These are phyloP conservation scores for Thumatha senex DNA, from an alignment of 2,888 invertebrate species.

Conservation along the genomic window DNA sequence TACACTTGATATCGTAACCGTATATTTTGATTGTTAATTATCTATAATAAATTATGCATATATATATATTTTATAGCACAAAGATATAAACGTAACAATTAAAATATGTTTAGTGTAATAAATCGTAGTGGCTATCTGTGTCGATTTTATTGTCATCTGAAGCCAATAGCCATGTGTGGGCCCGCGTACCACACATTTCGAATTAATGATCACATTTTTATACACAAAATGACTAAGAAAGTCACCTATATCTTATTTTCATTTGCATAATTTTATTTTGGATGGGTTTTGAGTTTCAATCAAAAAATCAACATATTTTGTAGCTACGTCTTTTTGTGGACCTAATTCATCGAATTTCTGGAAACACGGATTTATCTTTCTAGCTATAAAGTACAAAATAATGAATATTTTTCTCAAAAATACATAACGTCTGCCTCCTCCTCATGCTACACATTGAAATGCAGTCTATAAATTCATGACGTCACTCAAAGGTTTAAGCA, in stretches of 20 bases:
- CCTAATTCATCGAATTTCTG: neutral
- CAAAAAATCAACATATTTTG: constrained; percentile 4
- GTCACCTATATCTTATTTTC: constrained; percentile 17
- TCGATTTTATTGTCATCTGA: constrained; percentile 35
- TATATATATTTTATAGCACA: constrained; percentile 23
- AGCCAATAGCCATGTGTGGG: constrained; percentile 30
- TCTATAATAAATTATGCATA: constrained; percentile 34
- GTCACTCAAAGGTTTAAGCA: too few species aligned
- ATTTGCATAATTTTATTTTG: constrained; percentile 18
- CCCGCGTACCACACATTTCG: constrained; percentile 24
- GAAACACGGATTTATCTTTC: too few species aligned
- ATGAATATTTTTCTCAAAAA: too few species aligned
- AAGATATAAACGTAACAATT: constrained; percentile 35
- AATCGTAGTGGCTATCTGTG: constrained; percentile 33
- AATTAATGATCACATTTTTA: constrained; percentile 28
- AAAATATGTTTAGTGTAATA: constrained; percentile 39
- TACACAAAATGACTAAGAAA: constrained; percentile 13
- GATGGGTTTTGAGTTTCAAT: constrained; percentile 16
- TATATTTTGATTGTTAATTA: constrained; percentile 54
- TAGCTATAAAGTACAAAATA: too few species aligned
- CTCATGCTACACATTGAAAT: too few species aligned
- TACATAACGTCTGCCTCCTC: too few species aligned
- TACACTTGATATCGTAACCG: constrained; percentile 49
- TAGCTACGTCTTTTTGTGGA: neutral
- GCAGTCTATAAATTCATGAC: too few species aligned